A percentile compares a stretch with the other conserved stretches of the same genome.
Conservation (phyloP, 2,113 vertebrate species). For the Daboia siamensis region DNA sequence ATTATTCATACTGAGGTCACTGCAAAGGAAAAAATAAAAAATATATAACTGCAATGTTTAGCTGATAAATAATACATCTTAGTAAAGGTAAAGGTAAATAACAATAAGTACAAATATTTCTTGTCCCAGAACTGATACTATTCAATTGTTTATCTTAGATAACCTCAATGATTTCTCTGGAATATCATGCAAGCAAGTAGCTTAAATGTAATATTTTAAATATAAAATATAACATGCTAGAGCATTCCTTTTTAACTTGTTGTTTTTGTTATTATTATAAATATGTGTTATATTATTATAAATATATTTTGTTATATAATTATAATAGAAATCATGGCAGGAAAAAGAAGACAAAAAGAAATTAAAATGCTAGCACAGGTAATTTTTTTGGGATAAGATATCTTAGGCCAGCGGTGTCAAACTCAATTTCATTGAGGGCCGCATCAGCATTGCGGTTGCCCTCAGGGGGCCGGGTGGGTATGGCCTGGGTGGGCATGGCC, state of each 20-base stretch:
- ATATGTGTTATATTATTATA: neutral
- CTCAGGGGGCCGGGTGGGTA: too few relatives aligned
- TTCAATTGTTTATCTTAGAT: slow-evolving; percentile 2
- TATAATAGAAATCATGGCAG: too few relatives aligned
- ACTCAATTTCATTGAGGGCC: too few relatives aligned
- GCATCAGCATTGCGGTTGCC: too few relatives aligned
- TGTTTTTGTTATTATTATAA: slow-evolving; percentile 15
- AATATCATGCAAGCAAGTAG: neutral
- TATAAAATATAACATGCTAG: slow-evolving; percentile 27
- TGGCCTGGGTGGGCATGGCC: too few relatives aligned
- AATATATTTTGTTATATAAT: neutral
- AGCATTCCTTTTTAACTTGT: slow-evolving; percentile 10
- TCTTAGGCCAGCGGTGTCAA: too few relatives aligned
- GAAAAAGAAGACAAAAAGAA: too few relatives aligned
- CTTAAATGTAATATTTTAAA: slow-evolving; percentile 24
- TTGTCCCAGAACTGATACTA: slow-evolving; percentile 54
- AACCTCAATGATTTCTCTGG: neutral
- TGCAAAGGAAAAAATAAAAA: slow-evolving; percentile 73
- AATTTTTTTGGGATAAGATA: too few relatives aligned
- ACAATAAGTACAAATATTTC: slow-evolving; percentile 45
- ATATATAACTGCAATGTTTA: slow-evolving; percentile 58
- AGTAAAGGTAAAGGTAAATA: slow-evolving; percentile 53
- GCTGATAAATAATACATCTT: slow-evolving; percentile 66
- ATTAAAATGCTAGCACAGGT: too few relatives aligned
- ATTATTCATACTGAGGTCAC: slow-evolving; percentile 97